Base-by-base conservation (phyloP, 2,797 vertebrate species). In the Chromobotia macracanthus region DNA sequence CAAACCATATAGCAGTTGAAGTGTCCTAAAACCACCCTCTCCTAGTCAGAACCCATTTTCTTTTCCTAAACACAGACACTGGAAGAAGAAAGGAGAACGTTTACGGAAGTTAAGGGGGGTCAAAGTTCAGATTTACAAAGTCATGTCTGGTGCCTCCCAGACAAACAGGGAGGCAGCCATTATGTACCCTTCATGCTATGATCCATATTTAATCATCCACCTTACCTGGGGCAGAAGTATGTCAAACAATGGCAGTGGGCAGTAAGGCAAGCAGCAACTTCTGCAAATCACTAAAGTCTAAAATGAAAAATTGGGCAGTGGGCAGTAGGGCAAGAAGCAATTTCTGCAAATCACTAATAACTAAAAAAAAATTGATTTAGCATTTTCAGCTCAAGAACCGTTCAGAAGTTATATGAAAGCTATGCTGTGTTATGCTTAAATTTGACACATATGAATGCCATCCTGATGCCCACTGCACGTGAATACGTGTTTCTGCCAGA, bases 71-170 rank as follows among this genome's bases (percentile, higher is more conserved):
- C 44, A 19, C 58, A 74, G 76, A 69, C 73, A 65, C 41, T 35
- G 71, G 38, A 61, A 61, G 31, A 53, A 44, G 60, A 73, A 23
- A 56, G 5, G 18, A 28, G 15, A 48, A 11, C 46, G n/a, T 53
- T 61, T 46, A 64, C 72, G 31, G 9, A 58, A 58, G 56, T 60
- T 25, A 46, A 58, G 8, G 23, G 18, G 64, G 73, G 74, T 76
- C 51, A 76, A 56, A 76, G 74, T n/a, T 67, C 74, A 76, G 35
- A 56, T 64, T 67, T 53, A 56, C 74, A 75, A 2, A 61, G 73
- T 75, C 72, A 75, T 75, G 60, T 61, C 60, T 75, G 48, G 48
- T 44, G 73, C 63, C 73, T 55, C 31, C 11, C 21, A 75, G 73
- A 75, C 73, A 66, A 76, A 76, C 35, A 67, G 35, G 16, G 28